Evolutionary conservation across 2,797 vertebrate genomes (phyloP).

Genomic region (Pseudocheirus occidentalis): DNA sequence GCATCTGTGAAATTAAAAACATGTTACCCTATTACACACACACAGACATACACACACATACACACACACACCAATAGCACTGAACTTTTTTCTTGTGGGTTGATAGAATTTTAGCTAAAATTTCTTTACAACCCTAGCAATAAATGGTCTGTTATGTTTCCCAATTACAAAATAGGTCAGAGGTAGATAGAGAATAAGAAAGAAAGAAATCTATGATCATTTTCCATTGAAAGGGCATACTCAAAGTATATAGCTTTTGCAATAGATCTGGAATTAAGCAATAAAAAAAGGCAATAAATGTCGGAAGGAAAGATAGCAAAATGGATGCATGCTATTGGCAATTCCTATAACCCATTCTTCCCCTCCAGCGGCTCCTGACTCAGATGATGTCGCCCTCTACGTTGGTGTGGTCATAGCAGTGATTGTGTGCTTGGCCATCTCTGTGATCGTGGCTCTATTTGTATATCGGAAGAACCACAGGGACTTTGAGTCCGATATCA

Average conservation of each 20-base stretch:
- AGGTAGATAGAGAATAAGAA: constrained; percentile 60
- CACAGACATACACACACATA: constrained; percentile 29
- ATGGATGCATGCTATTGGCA: constrained; percentile 51
- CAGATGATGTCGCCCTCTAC: constrained; percentile 94
- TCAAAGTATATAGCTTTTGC: constrained; percentile 76
- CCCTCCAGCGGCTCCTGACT: constrained; percentile 91
- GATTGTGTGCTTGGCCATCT: constrained; percentile 95
- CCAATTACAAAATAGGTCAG: constrained; percentile 63
- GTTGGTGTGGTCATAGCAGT: constrained; percentile 94
- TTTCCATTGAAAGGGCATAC: constrained; percentile 74
- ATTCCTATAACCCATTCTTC: constrained; percentile 42
- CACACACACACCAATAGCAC: constrained; percentile 46
- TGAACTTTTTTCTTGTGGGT: constrained; percentile 23
- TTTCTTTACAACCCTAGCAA: constrained; percentile 63
- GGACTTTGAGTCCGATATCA: constrained; percentile 95
- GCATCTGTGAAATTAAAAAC: constrained; percentile 55
- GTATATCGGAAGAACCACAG: constrained; percentile 97
- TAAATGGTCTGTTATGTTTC: constrained; percentile 59
- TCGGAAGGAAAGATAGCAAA: constrained; percentile 68
- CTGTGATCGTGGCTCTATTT: constrained; percentile 92
- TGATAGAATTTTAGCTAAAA: constrained; percentile 28
- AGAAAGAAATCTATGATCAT: constrained; percentile 74
- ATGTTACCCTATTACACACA: constrained; percentile 39
- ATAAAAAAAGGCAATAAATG: constrained; percentile 81
- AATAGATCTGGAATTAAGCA: constrained; percentile 82